Evolutionary conservation across 2,113 vertebrate species (phyloP), one percentile per base, ranked within the genome.

Genomic region (Acanthisitta chloris): DNA sequence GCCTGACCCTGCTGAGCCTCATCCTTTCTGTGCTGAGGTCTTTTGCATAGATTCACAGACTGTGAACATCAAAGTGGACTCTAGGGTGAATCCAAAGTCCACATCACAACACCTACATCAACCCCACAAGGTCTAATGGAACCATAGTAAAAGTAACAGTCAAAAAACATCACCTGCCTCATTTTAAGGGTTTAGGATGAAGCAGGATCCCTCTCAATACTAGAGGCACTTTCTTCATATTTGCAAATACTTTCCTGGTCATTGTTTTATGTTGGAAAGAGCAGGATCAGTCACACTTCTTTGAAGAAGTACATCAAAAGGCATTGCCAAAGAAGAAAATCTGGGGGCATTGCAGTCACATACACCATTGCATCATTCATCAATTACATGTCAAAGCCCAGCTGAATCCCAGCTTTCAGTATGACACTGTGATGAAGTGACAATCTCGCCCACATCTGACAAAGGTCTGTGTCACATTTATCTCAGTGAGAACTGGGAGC

Each of bases 231-330:
- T 59, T 4, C 2, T 10, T 57, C 0, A 0, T 36, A 15, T 18
- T 57, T 73, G 40, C 64, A 85, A 81, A 66, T 55, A 4, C 46
- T 52, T 72, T 7, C 42, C 79, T 28, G 55, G 18, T 23, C 64
- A 31, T 4, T 0, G 2, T 29, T 58, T 59, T 6, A 0, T 10
- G 70, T 11, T 42, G 73, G 46, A 45, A 62, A 73, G 69, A 34
- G 54, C n/a, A 57, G 40, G 38, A 55, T 71, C 51, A 49, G 49
- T 29, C 1, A 0, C 34, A 6, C 13, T n/a, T 25, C 88, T 94
- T 91, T 96, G 86, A 91, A 95, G 84, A 85, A 45, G 58, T 92
- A 76, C 89, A 65, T 95, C 89, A 82, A 94, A 95, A 76, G 62
- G 42, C 84, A 19, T 85, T 94, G 89, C 78, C 70, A 87, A 69